These are phyloP conservation scores for Tolypeutes matacus DNA, from an alignment of 2,797 vertebrate genomes.

Conservation along the genomic window DNA sequence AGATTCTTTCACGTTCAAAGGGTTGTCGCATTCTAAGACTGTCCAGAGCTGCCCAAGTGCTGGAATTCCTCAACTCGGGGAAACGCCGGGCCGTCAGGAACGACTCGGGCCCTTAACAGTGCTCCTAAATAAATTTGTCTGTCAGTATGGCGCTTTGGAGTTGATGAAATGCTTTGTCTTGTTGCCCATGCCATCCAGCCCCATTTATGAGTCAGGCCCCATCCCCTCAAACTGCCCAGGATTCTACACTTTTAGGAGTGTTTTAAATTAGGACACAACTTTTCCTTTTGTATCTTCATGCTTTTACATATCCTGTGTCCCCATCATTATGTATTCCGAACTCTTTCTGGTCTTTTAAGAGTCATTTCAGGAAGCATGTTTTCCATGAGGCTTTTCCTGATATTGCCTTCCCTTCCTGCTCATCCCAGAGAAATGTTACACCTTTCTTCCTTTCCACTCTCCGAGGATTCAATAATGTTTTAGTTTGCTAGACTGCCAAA, in stretches of 20 bases:
- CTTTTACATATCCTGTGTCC: neutral
- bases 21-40: neutral
- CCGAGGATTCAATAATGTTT: neutral
- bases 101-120: neutral
- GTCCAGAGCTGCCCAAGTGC: neutral
- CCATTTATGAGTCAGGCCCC: neutral
- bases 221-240: neutral
- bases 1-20: neutral
- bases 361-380: neutral
- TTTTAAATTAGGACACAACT: neutral
- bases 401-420: neutral
- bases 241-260: neutral
- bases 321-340: neutral
- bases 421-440: neutral
- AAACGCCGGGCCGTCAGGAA: neutral
- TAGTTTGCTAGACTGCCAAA: too few species aligned
- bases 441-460: neutral
- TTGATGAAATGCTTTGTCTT: constrained; percentile 27
- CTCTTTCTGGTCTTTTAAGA: neutral
- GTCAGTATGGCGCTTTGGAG: neutral
- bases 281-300: neutral
- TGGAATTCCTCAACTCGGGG: neutral
- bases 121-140: neutral
- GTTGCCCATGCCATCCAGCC: neutral
- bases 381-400: neutral